Evolutionary conservation across 2,888 invertebrate species (phyloP).

Genomic region (Stenotaenia linearis): DNA sequence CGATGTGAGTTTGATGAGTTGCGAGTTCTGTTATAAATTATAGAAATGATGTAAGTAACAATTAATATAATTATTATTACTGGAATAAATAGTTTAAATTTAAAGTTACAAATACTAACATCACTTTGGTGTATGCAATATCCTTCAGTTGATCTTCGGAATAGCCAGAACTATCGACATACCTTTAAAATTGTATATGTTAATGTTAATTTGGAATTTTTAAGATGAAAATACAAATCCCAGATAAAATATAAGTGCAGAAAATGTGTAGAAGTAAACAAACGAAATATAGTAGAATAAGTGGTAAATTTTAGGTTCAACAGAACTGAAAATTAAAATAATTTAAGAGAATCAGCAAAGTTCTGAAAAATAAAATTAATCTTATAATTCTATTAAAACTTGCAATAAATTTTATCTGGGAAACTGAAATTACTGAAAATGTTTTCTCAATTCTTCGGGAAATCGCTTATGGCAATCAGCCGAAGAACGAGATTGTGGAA

Average conservation of each 20-base stretch:
- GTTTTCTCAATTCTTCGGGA: slow-evolving; percentile 71
- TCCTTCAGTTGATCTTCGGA: slow-evolving; percentile 35
- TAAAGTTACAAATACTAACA: slow-evolving; percentile 30
- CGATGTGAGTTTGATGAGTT: not conserved
- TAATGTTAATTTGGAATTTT: too few relatives aligned
- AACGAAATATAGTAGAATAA: too few relatives aligned
- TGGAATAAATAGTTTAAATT: not conserved
- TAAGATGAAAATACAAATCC: not conserved
- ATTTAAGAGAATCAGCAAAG: not conserved
- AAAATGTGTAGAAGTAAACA: too few relatives aligned
- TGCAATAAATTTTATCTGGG: not conserved
- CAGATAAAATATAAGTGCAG: too few relatives aligned
- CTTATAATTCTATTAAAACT: slow-evolving; percentile 10
- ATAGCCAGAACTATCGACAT: slow-evolving; percentile 29
- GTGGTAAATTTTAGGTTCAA: too few relatives aligned
- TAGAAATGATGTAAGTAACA: not conserved
- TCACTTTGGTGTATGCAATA: slow-evolving; percentile 35
- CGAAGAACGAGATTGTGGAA: slow-evolving; percentile 62
- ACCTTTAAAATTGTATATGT: too few relatives aligned
- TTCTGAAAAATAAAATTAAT: not conserved
- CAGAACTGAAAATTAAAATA: not conserved
- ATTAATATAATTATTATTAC: not conserved
- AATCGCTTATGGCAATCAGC: slow-evolving; percentile 56
- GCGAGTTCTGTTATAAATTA: not conserved
- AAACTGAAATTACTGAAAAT: slow-evolving; percentile 67